Conservation (phyloP, 2,113 vertebrate species). For the Strix uralensis region DNA sequence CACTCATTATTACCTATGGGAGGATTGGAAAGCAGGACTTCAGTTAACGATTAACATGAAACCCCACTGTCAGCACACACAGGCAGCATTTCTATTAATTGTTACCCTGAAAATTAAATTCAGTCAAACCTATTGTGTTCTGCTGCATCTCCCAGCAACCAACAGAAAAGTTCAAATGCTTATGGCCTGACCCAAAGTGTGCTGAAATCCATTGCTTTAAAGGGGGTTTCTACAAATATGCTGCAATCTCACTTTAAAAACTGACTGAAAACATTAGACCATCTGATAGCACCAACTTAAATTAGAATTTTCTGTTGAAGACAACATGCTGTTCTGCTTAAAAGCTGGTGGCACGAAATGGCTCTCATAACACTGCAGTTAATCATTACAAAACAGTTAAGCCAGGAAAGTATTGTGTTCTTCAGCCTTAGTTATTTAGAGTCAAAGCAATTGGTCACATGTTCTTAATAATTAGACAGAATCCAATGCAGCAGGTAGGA, state of each 20-base stretch:
- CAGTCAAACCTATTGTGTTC: slow-evolving; percentile 38
- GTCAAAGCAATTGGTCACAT: slow-evolving; percentile 20
- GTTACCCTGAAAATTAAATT: slow-evolving; percentile 51
- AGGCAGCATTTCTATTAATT: slow-evolving; percentile 51
- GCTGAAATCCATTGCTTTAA: background rate
- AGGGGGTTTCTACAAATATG: background rate
- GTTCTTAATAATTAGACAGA: slow-evolving; percentile 35
- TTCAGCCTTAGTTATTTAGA: slow-evolving; percentile 20
- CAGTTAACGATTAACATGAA: slow-evolving; percentile 60
- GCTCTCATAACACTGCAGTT: slow-evolving; percentile 26
- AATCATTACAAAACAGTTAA: slow-evolving; percentile 46
- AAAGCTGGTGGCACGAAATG: background rate
- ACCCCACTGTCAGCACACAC: slow-evolving; percentile 10
- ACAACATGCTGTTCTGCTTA: slow-evolving; percentile 21
- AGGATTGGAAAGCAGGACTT: background rate
- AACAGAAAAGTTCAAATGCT: background rate
- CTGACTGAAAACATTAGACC: background rate
- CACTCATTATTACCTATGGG: slow-evolving; percentile 30
- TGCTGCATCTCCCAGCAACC: background rate
- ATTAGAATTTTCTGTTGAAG: slow-evolving; percentile 26
- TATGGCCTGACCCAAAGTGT: background rate
- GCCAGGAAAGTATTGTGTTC: background rate
- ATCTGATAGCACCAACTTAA: background rate
- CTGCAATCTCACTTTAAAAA: background rate
- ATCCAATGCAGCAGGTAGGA: background rate